Evolutionary conservation across 1,140 invertebrate genomes (phyloP).

Genomic region (Penaeus japonicus): DNA sequence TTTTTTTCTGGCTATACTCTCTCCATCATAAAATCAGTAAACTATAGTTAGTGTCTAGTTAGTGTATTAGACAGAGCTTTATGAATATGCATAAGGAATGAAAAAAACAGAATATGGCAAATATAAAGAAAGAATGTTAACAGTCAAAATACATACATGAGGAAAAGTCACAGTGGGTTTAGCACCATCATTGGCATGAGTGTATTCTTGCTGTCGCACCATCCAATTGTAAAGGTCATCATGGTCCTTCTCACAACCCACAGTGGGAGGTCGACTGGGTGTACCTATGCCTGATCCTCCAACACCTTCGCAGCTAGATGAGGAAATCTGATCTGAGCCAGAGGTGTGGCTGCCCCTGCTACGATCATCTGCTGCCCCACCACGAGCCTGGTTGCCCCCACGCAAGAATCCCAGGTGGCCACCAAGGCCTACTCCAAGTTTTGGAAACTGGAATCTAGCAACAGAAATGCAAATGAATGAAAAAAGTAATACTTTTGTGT

Average conservation of each 20-base stretch:
- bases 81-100: background rate
- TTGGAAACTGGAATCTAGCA: constrained; percentile 40
- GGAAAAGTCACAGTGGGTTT: constrained; percentile 40
- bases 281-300: constrained; percentile 38
- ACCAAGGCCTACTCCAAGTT: constrained; percentile 25
- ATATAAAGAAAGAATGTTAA: background rate
- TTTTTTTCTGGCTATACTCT: too few relatives aligned
- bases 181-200: constrained; percentile 19
- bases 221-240: constrained; percentile 55
- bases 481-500: too few relatives aligned
- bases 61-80: too few relatives aligned
- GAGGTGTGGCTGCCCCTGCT: constrained; percentile 36
- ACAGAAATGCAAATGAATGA: too few relatives aligned
- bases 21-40: too few relatives aligned
- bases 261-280: constrained; percentile 2
- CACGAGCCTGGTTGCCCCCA: constrained; percentile 11
- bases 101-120: background rate
- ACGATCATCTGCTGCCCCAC: background rate
- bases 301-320: constrained; percentile 36
- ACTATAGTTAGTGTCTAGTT: too few relatives aligned
- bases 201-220: constrained; percentile 41
- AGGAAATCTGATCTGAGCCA: constrained; percentile 53
- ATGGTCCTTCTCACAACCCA: constrained; percentile 48
- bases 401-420: constrained; percentile 29
- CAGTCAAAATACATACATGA: constrained; percentile 2